A percentile compares a stretch with the other conserved stretches of the same genome.
These are phyloP conservation scores for Porphyrio hochstetteri DNA, from an alignment of 2,113 vertebrate species.

Conservation along the genomic window DNA sequence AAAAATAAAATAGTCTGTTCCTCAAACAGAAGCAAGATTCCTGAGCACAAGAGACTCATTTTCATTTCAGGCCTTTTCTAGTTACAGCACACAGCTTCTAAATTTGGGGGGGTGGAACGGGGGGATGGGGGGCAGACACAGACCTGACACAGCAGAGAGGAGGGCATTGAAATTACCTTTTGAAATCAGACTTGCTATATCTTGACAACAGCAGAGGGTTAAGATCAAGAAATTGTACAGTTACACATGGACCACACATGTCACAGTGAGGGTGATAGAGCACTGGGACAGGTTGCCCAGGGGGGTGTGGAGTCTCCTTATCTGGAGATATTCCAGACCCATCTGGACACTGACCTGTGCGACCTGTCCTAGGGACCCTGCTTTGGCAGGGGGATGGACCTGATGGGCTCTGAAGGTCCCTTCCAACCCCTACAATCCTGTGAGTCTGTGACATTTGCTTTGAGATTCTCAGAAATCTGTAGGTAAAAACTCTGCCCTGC, in stretches of 20 bases:
- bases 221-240: not conserved
- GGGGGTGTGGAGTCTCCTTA: no score
- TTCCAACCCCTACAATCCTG: no score
- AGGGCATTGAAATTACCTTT: not conserved
- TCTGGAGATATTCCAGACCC: no score
- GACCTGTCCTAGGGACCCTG: no score
- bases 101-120: fast-evolving
- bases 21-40: not conserved
- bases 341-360: no score
- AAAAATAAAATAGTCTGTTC: not conserved
- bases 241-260: fast-evolving
- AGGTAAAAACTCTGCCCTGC: not conserved
- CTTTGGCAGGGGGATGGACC: no score
- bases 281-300: no score
- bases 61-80: not conserved
- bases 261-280: no score
- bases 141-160: no score
- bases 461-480: not conserved
- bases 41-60: fast-evolving
- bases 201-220: not conserved
- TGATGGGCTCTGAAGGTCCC: no score
- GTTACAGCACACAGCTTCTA: fast-evolving
- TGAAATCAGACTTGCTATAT: not conserved
- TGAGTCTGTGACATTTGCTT: not conserved
- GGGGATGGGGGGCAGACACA: no score